Conservation (phyloP, 1,140 invertebrate species). For the Steinernema feltiae region DNA sequence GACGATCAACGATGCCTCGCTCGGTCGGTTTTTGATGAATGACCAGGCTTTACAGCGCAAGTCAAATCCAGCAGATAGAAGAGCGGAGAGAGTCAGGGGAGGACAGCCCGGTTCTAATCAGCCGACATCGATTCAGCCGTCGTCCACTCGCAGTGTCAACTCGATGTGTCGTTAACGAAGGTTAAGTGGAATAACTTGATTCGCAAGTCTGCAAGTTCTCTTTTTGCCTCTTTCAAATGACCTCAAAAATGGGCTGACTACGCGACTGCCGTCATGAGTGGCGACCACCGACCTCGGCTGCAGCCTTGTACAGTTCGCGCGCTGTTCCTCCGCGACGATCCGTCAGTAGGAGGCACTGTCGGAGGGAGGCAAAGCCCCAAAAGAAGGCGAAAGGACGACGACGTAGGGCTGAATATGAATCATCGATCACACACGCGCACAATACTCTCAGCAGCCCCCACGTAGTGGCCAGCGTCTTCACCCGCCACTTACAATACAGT, state of each 20-base stretch:
- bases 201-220: background rate
- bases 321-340: background rate
- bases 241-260: background rate
- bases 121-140: background rate
- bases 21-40: background rate
- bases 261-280: background rate
- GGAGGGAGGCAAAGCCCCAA: background rate
- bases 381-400: background rate
- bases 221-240: background rate
- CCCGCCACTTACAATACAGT: conserved; percentile 8
- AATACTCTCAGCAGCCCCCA: background rate
- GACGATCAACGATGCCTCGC: background rate
- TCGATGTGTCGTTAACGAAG: background rate
- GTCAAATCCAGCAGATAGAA: background rate
- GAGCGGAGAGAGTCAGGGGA: background rate
- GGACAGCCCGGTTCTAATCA: background rate
- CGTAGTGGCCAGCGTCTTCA: conserved; percentile 7
- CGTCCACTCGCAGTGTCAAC: background rate
- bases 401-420: conserved; percentile 8
- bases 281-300: background rate
- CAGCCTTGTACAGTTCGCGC: background rate
- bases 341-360: background rate
- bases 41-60: conserved; percentile 8
- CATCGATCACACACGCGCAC: conserved; percentile 14
- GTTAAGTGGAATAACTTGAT: background rate